These are phyloP conservation scores for Orchesella cincta DNA, from an alignment of 1,140 invertebrate species.

Conservation along the genomic window DNA sequence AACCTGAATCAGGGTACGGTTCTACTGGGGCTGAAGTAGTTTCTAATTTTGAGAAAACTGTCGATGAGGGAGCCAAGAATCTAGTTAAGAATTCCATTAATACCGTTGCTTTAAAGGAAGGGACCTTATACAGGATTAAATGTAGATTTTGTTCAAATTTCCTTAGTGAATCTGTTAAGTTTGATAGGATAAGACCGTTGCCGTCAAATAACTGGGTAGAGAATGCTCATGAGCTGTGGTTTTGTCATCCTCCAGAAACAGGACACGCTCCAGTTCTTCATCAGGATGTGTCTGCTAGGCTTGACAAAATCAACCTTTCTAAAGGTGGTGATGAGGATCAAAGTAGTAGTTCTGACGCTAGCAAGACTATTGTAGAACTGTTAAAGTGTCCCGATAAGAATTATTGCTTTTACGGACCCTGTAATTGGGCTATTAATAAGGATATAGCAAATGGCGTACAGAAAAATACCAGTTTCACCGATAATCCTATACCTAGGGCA, in stretches of 20 bases:
- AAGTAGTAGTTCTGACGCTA: background rate
- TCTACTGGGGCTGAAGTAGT: conserved; percentile 31
- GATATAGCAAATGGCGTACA: background rate
- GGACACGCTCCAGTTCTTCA: background rate
- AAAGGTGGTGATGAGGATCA: background rate
- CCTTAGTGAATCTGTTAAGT: conserved; percentile 3
- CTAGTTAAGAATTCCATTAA: conserved; percentile 27
- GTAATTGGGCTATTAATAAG: conserved; percentile 45
- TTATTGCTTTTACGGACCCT: conserved; percentile 43
- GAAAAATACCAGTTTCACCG: background rate
- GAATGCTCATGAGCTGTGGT: conserved; percentile 49
- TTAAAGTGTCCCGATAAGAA: conserved; percentile 31
- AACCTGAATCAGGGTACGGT: conserved; percentile 12
- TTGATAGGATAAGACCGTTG: conserved; percentile 44
- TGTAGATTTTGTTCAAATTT: conserved; percentile 41
- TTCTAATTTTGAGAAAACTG: conserved; percentile 2
- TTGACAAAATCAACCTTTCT: background rate
- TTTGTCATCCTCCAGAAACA: conserved; percentile 44
- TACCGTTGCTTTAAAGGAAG: conserved; percentile 32
- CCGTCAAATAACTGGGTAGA: conserved; percentile 49
- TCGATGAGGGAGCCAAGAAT: background rate
- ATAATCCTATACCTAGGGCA: background rate
- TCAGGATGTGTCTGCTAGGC: background rate
- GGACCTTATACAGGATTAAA: conserved; percentile 28
- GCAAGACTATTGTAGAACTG: conserved; percentile 32